Base-by-base conservation (phyloP, 2,888 invertebrate species). In the Hecatera dysodea region DNA sequence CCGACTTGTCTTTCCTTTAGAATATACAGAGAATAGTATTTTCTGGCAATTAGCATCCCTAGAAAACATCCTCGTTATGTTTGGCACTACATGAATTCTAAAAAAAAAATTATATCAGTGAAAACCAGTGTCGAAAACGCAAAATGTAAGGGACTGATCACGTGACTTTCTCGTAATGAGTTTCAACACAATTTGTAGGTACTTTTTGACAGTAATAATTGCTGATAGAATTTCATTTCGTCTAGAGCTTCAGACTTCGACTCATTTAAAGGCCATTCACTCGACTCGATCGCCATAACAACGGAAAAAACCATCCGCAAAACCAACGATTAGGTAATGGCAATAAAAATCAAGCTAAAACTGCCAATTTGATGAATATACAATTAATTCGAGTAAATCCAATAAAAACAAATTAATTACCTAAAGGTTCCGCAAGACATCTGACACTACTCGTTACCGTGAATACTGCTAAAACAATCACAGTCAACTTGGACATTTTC, bases 391-490 rank as follows among this genome's bases (percentile, higher is more conserved):
- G 6, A 33, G 62, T 9, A 2, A 42, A 55, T 29, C 4, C 17
- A 71, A 55, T 29, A 60, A 3, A 71, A 55, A 52, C 2, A 39
- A 65, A 36, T 55, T 4, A 55, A 33, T 53, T 82, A 83, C 83
- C 83, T 24, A 74, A 27, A 19, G 67, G 55, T 42, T 85, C 83
- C n/a, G 85, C 80, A 46, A 71, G 53, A 61, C 81, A 78, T 72
- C 65, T 72, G 19, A 72, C 44, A 70, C 82, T 53, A 22, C 70
- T 46, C 15, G 65, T 55, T n/a, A 71, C 39, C 59, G 62, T 56
- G 8, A 80, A 68, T 17, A 64, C 64, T 48, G 65, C 39, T 19
- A 75, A 67, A 71, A 66, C 24, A 22, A 71, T 52, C 29, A 82
- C 61, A 27, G 69, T 36, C 33, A 83, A 36, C 59, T 52, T 67